phyloP scores from a whole-genome alignment of 35 echinoderm and acorn worm species.

The Patiria miniata region DNA sequence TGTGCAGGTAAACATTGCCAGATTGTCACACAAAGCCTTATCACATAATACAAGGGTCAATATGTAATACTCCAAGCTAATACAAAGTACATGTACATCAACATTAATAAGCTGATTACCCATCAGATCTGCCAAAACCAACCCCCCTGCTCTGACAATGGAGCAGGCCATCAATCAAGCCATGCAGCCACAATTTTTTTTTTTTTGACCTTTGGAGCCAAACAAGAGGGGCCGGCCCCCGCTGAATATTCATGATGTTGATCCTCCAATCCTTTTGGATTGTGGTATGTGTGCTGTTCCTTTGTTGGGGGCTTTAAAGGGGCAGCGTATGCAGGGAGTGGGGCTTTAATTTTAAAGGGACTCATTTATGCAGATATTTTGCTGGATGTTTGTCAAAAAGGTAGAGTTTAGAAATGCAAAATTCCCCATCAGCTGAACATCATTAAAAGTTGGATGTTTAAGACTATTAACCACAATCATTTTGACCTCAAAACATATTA shows the following conservation, averaged over 20 bases:
- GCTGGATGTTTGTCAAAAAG: too few species aligned
- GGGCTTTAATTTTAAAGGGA: neutral
- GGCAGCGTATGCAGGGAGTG: neutral
- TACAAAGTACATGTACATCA: neutral
- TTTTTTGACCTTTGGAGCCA: neutral
- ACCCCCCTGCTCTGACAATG: slow-evolving; percentile 9
- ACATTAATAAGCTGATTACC: slow-evolving; percentile 9
- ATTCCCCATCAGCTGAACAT: too few species aligned
- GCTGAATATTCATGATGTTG: slow-evolving; percentile 1
- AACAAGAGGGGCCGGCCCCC: neutral
- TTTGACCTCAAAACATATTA: too few species aligned
- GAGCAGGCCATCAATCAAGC: slow-evolving; percentile 18
- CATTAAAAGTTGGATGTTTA: too few species aligned
- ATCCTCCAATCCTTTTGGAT: slow-evolving; percentile 1
- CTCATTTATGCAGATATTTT: neutral
- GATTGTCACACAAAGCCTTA: slow-evolving; percentile 7
- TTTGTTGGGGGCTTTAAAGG: slow-evolving; percentile 14
- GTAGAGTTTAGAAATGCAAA: too few species aligned
- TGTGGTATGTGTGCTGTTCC: slow-evolving; percentile 6
- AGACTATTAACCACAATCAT: too few species aligned
- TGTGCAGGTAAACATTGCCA: neutral
- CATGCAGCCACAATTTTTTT: slow-evolving; percentile 6
- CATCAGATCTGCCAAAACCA: neutral
- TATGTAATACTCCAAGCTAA: neutral
- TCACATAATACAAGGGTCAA: slow-evolving; percentile 13